A percentile compares a stretch with the other conserved stretches of the same genome.
phyloP scores from a whole-genome alignment of 2,888 invertebrate species.

The Nomada fucata region DNA sequence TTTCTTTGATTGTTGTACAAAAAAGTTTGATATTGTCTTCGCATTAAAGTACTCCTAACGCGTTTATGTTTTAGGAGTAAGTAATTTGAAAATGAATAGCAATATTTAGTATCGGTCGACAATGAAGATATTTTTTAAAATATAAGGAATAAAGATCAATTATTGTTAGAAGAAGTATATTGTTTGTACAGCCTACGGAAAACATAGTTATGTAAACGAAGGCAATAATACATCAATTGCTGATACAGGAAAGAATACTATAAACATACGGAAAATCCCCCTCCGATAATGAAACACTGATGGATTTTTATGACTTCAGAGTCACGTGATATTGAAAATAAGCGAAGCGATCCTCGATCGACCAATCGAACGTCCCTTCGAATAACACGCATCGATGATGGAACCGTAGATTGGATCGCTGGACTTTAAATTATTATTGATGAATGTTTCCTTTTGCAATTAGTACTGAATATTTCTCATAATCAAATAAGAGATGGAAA shows the following conservation, averaged over 20 bases:
- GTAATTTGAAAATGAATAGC: neutral
- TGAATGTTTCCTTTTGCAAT: neutral
- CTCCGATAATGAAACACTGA: neutral
- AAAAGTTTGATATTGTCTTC: neutral
- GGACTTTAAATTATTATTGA: constrained; percentile 4
- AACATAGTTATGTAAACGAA: constrained; percentile 21
- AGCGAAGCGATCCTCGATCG: neutral
- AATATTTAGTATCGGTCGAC: neutral
- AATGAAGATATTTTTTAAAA: neutral
- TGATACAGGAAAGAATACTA: neutral
- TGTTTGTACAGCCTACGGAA: neutral
- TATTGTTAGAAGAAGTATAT: neutral
- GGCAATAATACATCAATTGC: neutral
- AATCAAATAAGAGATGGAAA: neutral
- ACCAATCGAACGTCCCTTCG: constrained; percentile 28
- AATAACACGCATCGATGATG: neutral
- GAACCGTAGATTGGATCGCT: constrained; percentile 2
- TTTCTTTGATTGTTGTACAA: too few relatives aligned
- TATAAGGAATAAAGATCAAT: neutral
- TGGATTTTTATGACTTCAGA: constrained; percentile 14
- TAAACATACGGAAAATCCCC: constrained; percentile 11
- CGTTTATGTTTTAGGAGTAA: neutral
- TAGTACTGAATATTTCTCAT: neutral
- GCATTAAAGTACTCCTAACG: neutral
- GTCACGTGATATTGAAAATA: constrained; percentile 23